These are phyloP conservation scores for Archivesica marissinica DNA, from an alignment of 1,140 invertebrate genomes.

Conservation along the genomic window DNA sequence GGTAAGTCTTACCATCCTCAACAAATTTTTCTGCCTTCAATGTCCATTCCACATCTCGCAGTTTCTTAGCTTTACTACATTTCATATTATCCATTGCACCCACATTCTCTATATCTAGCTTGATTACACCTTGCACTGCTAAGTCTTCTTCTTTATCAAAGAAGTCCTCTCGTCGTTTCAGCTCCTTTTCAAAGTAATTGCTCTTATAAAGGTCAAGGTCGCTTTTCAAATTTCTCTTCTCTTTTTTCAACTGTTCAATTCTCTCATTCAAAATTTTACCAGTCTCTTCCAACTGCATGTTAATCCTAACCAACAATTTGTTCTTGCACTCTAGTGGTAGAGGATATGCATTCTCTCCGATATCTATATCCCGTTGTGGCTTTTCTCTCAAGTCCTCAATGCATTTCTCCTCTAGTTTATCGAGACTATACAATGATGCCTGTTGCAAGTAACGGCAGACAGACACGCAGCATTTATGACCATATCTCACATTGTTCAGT, in stretches of 20 bases:
- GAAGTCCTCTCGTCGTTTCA: neutral
- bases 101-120: neutral
- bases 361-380: neutral
- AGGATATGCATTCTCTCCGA: neutral
- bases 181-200: neutral
- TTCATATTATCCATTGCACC: neutral
- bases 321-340: conserved; percentile 1
- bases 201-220: conserved; percentile 14
- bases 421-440: neutral
- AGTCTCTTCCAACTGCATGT: conserved; percentile 6
- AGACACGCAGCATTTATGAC: neutral
- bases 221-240: neutral
- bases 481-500: neutral
- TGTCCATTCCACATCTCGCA: conserved; percentile 5
- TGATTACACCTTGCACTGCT: neutral
- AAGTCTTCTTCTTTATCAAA: conserved; percentile 19
- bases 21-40: conserved; percentile 1
- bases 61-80: neutral
- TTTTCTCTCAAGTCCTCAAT: neutral
- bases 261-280: neutral
- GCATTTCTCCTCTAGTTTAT: conserved; percentile 20
- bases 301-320: neutral
- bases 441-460: neutral
- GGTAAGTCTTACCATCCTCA: conserved; percentile 2
- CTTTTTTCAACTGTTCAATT: conserved; percentile 6